Base-by-base conservation (phyloP, 2,797 vertebrate genomes). In the Valencia hispanica region DNA sequence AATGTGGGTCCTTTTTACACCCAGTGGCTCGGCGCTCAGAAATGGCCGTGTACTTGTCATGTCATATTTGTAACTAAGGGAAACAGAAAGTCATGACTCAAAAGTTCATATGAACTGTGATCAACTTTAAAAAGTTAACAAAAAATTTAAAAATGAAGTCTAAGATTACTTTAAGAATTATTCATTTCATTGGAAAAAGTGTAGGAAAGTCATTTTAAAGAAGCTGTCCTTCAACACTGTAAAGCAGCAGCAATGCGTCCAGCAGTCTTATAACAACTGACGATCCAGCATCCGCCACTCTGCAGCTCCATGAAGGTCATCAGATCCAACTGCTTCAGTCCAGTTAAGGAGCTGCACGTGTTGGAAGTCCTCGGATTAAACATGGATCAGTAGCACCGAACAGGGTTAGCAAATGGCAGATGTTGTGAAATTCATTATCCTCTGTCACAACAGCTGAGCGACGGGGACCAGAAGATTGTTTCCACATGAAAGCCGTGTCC, bases 351-450 rank as follows among this genome's bases (percentile, higher is more conserved):
- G 80, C 86, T 83, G 82, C 85, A 82, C 74, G 70, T 73, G 73
- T 83, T 91, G 79, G 83, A 93, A 92, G 88, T 89, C 78, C 84
- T 74, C 27, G 72, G 89, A 92, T 93, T 92, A 88, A 92, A 94
- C 90, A 83, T 83, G 93, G 92, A 91, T 93, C 85, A 76, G 91
- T 93, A 93, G 87, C 90, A 92, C 87, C 87, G 91, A 93, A 93
- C 82, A 78, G 79, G 87, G 77, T 88, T 93, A 94, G 94, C 91
- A 92, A 94, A 94, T 91, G 89, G 87, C 94, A 94, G 91, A 94
- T 94, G 93, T 93, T 88, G 83, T 89, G 89, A 93, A 94, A 91
- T 94, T 88, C 90, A 93, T 94, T 92, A 92, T 90, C 86, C 82
- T 85, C 84, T 89, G 91, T 93, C 92, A 91, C 89, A 93, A 93